These are phyloP conservation scores for Agrochola circellaris DNA, from an alignment of 2,888 invertebrate genomes.

Conservation along the genomic window DNA sequence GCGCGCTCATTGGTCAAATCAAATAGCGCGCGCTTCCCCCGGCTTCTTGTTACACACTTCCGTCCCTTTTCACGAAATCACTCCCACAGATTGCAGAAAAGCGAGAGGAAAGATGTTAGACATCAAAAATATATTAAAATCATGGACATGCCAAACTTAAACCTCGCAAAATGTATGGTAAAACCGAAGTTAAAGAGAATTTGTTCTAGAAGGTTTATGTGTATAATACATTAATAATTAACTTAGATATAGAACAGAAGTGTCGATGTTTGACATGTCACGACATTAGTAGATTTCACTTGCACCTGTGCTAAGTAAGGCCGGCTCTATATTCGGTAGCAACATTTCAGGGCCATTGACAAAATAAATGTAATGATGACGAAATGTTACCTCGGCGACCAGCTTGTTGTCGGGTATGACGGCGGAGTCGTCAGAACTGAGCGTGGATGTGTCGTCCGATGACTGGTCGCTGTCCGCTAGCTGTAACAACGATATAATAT, in stretches of 20 bases:
- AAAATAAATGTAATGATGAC: background rate
- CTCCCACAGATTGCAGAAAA: too few species aligned
- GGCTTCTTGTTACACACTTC: too few species aligned
- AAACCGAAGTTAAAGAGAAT: background rate
- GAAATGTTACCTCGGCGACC: conserved; percentile 73
- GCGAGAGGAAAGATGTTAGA: too few species aligned
- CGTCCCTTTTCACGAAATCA: too few species aligned
- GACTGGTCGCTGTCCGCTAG: conserved; percentile 72
- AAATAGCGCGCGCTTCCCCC: too few species aligned
- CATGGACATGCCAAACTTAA: background rate
- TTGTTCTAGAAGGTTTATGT: too few species aligned
- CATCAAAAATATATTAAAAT: background rate
- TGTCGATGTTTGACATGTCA: too few species aligned
- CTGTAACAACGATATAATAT: conserved; percentile 54
- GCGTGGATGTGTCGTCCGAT: conserved; percentile 69
- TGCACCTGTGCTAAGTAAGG: background rate
- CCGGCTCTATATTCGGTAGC: background rate
- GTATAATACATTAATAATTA: too few species aligned
- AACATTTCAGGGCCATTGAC: background rate
- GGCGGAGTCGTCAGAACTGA: conserved; percentile 75
- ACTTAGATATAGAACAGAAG: too few species aligned
- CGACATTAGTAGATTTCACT: background rate
- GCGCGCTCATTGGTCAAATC: too few species aligned
- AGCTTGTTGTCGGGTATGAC: conserved; percentile 78
- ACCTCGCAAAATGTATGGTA: background rate